Conservation (phyloP, 2,113 vertebrate species). For the Mesitornis unicolor region DNA sequence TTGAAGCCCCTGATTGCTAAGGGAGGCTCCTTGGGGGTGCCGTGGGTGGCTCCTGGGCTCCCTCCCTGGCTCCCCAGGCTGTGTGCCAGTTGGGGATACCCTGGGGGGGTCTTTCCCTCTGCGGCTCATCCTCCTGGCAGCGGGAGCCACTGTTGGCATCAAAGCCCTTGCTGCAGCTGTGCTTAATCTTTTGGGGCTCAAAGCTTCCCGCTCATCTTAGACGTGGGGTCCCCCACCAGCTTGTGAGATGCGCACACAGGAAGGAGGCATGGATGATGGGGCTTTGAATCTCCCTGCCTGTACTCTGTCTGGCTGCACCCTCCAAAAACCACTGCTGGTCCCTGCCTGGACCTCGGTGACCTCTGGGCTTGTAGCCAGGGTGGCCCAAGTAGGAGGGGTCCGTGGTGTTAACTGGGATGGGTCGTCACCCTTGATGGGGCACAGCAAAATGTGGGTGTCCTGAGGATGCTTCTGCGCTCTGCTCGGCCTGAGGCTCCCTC, state of each 20-base stretch:
- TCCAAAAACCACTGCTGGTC: background rate
- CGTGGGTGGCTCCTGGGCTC: no score
- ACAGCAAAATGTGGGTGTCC: background rate
- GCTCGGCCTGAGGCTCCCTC: conserved; percentile 28
- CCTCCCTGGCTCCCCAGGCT: accelerated
- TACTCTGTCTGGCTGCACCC: background rate
- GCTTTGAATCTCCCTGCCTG: background rate
- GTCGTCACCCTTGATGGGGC: background rate
- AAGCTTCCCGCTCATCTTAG: background rate
- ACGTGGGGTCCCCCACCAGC: background rate
- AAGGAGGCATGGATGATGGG: background rate
- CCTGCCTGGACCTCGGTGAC: background rate
- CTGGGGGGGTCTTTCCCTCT: background rate
- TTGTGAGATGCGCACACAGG: background rate
- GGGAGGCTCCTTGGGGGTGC: background rate
- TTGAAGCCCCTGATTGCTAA: background rate
- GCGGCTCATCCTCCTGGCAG: background rate
- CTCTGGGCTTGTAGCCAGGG: no score
- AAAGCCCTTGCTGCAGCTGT: background rate
- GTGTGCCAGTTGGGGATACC: background rate
- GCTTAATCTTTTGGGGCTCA: background rate
- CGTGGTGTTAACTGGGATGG: no score
- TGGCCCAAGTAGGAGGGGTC: background rate
- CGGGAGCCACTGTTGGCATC: accelerated
- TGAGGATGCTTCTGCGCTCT: accelerated